Percentiles rank a stretch among this genome's conserved stretches.
phyloP scores from a whole-genome alignment of 2,888 invertebrate genomes.

The Mellilla xanthometata region DNA sequence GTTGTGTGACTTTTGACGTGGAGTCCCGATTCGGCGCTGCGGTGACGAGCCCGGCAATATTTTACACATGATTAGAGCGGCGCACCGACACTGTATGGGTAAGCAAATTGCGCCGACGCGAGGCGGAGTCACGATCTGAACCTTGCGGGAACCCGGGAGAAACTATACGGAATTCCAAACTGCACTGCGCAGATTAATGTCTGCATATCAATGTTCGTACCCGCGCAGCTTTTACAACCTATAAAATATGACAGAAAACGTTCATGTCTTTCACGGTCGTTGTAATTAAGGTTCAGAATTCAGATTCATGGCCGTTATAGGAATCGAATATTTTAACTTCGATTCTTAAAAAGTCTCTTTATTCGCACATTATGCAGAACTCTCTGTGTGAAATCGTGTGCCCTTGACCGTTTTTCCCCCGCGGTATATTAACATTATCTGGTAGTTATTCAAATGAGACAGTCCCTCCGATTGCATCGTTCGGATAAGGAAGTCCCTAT shows the following conservation, averaged over 20 bases:
- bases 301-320: too few relatives aligned
- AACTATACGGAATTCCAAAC: constrained; percentile 77
- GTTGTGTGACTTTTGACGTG: constrained; percentile 68
- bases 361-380: not conserved
- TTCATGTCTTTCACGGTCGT: not conserved
- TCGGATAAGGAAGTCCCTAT: constrained; percentile 69
- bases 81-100: constrained; percentile 74
- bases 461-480: constrained; percentile 62
- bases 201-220: constrained; percentile 55
- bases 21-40: constrained; percentile 65
- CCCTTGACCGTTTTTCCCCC: constrained; percentile 39
- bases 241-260: constrained; percentile 22
- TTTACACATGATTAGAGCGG: constrained; percentile 79
- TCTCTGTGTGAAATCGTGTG: constrained; percentile 7
- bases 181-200: constrained; percentile 76
- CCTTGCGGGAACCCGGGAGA: constrained; percentile 76
- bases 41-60: constrained; percentile 75
- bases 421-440: constrained; percentile 54
- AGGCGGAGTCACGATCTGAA: constrained; percentile 80
- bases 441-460: constrained; percentile 73
- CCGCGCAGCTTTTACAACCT: constrained; percentile 1
- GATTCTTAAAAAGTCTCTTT: too few relatives aligned
- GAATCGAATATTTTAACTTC: too few relatives aligned
- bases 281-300: too few relatives aligned
- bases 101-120: constrained; percentile 80